Percentiles rank a stretch among this genome's conserved stretches.
phyloP scores from a whole-genome alignment of 2,113 vertebrate genomes.

The Hystrix cristata region DNA sequence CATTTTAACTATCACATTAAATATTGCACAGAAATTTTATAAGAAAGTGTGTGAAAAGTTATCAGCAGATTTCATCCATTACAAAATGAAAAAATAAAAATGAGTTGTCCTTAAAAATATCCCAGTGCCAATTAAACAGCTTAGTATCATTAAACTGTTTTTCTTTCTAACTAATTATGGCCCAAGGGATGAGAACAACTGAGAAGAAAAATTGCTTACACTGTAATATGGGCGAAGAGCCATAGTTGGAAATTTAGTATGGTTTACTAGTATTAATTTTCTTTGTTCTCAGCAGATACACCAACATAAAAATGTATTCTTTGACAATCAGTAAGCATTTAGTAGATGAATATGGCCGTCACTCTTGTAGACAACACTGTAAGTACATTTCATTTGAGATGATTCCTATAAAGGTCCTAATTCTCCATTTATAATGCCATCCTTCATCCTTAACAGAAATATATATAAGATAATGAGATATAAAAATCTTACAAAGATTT shows the following conservation, averaged over 20 bases:
- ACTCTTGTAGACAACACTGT: background rate
- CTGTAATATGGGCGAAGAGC: background rate
- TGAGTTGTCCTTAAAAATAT: constrained; percentile 10
- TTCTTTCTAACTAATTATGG: constrained; percentile 27
- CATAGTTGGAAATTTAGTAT: background rate
- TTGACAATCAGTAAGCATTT: background rate
- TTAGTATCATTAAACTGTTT: background rate
- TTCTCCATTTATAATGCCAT: background rate
- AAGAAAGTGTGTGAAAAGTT: background rate
- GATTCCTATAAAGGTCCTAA: background rate
- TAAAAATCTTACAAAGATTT: background rate
- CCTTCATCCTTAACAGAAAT: background rate
- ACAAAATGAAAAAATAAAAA: background rate
- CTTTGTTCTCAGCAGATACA: background rate
- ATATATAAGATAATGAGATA: background rate
- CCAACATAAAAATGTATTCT: background rate
- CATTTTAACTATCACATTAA: constrained; percentile 41
- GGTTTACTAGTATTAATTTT: background rate
- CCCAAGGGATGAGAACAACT: background rate
- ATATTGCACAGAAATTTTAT: background rate
- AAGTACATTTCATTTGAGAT: background rate
- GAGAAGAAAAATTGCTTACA: background rate
- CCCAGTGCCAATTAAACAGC: background rate
- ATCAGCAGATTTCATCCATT: background rate
- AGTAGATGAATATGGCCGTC: background rate